Evolutionary conservation across 2,797 vertebrate genomes (phyloP).

Genomic region (Sus cebifrons): DNA sequence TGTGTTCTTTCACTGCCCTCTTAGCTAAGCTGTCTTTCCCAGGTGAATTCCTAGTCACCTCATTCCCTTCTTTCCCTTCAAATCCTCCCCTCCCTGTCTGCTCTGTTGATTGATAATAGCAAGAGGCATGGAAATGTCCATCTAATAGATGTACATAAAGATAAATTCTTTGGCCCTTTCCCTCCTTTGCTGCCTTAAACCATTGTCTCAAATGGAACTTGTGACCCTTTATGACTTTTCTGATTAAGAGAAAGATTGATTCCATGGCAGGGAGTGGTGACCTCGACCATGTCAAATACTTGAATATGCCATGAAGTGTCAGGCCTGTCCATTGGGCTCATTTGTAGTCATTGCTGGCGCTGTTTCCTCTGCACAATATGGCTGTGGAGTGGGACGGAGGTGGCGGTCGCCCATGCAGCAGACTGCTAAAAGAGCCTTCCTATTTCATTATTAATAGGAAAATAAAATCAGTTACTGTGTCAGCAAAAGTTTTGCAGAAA

Average conservation of each 20-base stretch:
- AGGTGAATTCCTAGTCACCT: background rate
- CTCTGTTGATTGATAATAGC: conserved; percentile 69
- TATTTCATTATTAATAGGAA: conserved; percentile 86
- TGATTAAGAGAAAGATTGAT: conserved; percentile 82
- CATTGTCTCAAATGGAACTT: conserved; percentile 75
- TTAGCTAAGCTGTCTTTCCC: background rate
- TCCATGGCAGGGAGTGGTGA: conserved; percentile 74
- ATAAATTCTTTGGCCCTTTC: conserved; percentile 75
- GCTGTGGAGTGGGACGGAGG: conserved; percentile 78
- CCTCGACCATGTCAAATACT: conserved; percentile 84
- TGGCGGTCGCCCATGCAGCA: conserved; percentile 79
- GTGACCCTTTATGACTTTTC: conserved; percentile 82
- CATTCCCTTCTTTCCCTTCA: background rate
- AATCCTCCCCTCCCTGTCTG: conserved; percentile 25
- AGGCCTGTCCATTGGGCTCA: conserved; percentile 81
- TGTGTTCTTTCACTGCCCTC: background rate
- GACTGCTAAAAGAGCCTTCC: conserved; percentile 85
- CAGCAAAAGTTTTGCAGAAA: conserved; percentile 85
- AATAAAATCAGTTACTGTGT: conserved; percentile 89
- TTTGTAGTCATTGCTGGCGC: conserved; percentile 81
- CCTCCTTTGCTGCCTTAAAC: conserved; percentile 65
- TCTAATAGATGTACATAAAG: conserved; percentile 50
- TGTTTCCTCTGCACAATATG: conserved; percentile 81
- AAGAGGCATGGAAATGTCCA: conserved; percentile 77
- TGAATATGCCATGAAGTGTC: conserved; percentile 82